These are phyloP conservation scores for Liparis tanakae DNA, from an alignment of 2,797 vertebrate species.

Conservation along the genomic window DNA sequence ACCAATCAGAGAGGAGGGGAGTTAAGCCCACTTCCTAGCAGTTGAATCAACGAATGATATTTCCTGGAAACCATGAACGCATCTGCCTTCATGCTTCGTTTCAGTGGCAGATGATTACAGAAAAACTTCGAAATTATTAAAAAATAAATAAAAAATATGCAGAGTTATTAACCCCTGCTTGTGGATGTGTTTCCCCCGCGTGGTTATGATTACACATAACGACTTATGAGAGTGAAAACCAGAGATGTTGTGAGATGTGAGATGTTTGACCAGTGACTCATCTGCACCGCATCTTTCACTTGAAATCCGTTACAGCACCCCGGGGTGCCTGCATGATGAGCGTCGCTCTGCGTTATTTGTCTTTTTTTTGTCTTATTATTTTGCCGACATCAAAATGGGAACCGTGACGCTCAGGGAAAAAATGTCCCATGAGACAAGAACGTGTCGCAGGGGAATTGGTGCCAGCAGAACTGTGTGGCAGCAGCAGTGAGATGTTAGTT, in stretches of 20 bases:
- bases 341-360: neutral
- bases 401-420: slow-evolving; percentile 28
- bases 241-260: neutral
- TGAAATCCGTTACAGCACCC: slow-evolving; percentile 37
- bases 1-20: accelerated
- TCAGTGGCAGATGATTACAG: neutral
- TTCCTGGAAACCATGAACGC: neutral
- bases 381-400: slow-evolving; percentile 46
- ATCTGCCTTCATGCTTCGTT: neutral
- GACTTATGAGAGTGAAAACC: neutral
- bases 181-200: too few relatives aligned
- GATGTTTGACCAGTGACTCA: slow-evolving; percentile 41
- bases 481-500: slow-evolving; percentile 32
- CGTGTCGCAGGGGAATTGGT: slow-evolving; percentile 68
- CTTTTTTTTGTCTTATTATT: neutral
- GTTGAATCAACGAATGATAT: neutral
- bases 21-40: too few relatives aligned
- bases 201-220: neutral
- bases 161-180: accelerated
- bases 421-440: slow-evolving; percentile 35
- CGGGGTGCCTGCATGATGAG: neutral
- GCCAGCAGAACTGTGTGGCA: slow-evolving; percentile 49
- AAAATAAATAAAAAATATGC: neutral
- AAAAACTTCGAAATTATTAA: slow-evolving; percentile 10
- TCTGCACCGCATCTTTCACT: slow-evolving; percentile 34